Evolutionary conservation across 64 coral and sea anemone species (phyloP).

Genomic region (Pocillopora verrucosa): DNA sequence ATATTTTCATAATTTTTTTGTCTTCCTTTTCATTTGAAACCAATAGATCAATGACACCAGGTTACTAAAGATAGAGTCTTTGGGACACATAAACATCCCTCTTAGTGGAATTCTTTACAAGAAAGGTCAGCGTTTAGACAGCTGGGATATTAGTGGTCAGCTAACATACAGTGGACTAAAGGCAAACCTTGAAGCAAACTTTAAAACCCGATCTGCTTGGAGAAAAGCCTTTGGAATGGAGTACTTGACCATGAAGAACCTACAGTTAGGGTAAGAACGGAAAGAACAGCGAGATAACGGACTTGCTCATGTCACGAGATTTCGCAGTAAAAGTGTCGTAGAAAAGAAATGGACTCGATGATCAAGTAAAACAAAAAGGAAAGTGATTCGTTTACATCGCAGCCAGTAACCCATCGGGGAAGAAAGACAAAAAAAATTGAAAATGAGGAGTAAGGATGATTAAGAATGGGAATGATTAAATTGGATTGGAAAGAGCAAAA

Average conservation of each 20-base stretch:
- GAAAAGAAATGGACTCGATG: no score
- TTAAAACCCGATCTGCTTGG: constrained; percentile 66
- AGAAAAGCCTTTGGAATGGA: constrained; percentile 69
- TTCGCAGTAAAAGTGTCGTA: no score
- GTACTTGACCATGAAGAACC: constrained; percentile 68
- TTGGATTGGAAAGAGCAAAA: no score
- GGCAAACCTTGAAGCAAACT: constrained; percentile 49
- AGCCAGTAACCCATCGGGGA: no score
- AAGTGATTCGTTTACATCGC: no score
- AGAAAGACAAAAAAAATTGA: no score
- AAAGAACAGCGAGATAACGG: not conserved
- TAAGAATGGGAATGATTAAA: no score
- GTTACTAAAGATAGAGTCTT: not conserved
- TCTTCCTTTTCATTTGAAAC: not conserved
- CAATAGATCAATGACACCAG: not conserved
- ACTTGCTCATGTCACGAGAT: not conserved
- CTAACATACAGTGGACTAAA: constrained; percentile 44
- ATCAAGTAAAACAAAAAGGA: no score
- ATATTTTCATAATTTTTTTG: not conserved
- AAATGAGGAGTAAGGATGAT: no score
- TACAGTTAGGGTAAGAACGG: constrained; percentile 63
- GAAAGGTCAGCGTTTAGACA: not conserved
- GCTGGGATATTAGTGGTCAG: constrained; percentile 53
- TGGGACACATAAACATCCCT: constrained; percentile 30
- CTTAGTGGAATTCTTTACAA: constrained; percentile 54